A percentile compares a stretch with the other conserved stretches of the same genome.
These are phyloP conservation scores for Akabosia matsudoensis DNA, from an alignment of 1,140 invertebrate genomes.

Conservation along the genomic window DNA sequence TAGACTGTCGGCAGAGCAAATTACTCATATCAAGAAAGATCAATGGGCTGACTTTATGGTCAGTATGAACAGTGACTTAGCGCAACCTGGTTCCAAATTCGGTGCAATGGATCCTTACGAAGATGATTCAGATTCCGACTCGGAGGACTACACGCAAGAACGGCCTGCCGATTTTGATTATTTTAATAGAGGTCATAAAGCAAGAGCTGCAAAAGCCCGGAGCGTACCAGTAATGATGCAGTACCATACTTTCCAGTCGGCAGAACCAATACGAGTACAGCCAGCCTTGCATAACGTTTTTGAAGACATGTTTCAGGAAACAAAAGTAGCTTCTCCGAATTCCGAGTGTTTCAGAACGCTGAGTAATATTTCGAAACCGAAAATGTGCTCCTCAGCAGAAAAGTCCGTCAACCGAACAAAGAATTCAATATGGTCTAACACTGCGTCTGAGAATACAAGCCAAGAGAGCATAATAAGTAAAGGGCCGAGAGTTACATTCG, in stretches of 20 bases:
- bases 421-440: conserved; percentile 15
- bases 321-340: neutral
- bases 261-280: neutral
- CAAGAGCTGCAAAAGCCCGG: neutral
- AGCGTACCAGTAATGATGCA: neutral
- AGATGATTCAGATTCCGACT: neutral
- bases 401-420: neutral
- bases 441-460: conserved; percentile 6
- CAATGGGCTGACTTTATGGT: neutral
- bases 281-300: neutral
- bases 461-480: neutral
- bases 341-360: neutral
- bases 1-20: neutral
- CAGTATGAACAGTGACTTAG: neutral
- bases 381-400: neutral
- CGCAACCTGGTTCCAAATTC: neutral
- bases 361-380: neutral
- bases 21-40: neutral
- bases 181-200: neutral
- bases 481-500: neutral
- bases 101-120: neutral
- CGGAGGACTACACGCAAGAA: neutral
- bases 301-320: neutral
- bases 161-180: neutral
- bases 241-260: neutral